Evolutionary conservation across 2,113 vertebrate species (phyloP), one percentile per base, ranked within the genome.

Genomic region (Argyrosomus japonicus): DNA sequence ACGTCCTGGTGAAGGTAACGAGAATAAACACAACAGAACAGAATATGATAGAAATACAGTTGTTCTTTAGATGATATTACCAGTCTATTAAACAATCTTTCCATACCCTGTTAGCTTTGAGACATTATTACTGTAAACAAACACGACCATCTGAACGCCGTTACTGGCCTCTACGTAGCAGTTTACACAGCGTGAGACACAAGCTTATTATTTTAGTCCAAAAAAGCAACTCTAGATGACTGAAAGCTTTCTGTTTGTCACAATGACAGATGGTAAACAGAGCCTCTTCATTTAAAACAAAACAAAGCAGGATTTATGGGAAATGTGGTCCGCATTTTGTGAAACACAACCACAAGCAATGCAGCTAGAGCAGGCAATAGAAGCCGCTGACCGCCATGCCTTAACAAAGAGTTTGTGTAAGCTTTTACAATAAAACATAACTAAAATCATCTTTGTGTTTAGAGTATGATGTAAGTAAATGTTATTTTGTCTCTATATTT

Each of bases 1-100:
- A 99, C 81, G 95, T 99, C 82, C 92, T 99, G 5, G 98, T 99
- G 61, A 96, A 97, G 85, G 93, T 94, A 87, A 25, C 12, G 1
- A 50, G 2, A 70, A 45, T 3, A 19, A 25, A 51, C 36, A 14
- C 11, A 11, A 23, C 2, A 21, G 4, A 25, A 36, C 0, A 50
- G 5, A 77, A 43, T 21, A 53, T 19, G 15, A 50, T 10, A 23
- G 21, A 80, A 19, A 61, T 61, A 6, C 2, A 53, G 54, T 48
- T 1, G 9, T 68, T 68, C 23, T 68, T 63, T 32, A 68, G 6
- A 65, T 73, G 75, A 9, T 12, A 60, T 75, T n/a, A 19, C 8
- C 63, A 54, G 3, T 45, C 21, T 19, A 48, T 25, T 14, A 61
- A 79, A 69, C 45, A 65, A 68, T 54, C 21, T 43, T 51, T 11